Percentiles rank a stretch among this genome's conserved stretches.
These are phyloP conservation scores for Nyctibius grandis DNA, from an alignment of 2,797 vertebrate species.

Conservation along the genomic window DNA sequence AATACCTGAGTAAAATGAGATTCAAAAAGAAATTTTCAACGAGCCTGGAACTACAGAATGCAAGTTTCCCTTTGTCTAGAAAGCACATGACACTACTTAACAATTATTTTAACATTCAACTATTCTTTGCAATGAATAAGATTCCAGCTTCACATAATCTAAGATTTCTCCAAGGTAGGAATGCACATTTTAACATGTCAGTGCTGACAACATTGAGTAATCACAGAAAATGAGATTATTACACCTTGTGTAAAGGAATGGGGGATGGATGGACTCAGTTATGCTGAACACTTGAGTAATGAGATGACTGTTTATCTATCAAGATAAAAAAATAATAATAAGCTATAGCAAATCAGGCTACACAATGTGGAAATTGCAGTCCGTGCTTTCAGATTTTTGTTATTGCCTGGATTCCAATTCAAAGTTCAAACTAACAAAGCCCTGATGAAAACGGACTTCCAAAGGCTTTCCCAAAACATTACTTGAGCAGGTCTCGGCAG, in stretches of 20 bases:
- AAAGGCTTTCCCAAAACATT: background rate
- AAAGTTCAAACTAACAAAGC: background rate
- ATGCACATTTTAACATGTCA: background rate
- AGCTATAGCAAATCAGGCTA: background rate
- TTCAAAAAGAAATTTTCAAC: background rate
- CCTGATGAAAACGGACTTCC: background rate
- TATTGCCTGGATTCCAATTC: background rate
- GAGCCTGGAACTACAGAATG: background rate
- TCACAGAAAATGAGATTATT: background rate
- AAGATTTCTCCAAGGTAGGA: background rate
- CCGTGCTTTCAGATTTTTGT: background rate
- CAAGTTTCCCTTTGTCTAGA: background rate
- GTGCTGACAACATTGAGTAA: background rate
- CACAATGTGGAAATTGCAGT: background rate
- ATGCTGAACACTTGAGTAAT: background rate
- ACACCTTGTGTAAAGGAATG: background rate
- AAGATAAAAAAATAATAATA: background rate
- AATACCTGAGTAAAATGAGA: background rate
- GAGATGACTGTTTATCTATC: background rate
- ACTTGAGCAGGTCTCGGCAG: background rate
- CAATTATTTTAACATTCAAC: background rate
- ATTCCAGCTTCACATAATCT: background rate
- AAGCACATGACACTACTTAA: background rate
- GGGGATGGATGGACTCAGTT: fast-evolving
- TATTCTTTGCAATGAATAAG: background rate